Conservation (phyloP, 2,113 vertebrate species). For the Leucosticte australis region DNA sequence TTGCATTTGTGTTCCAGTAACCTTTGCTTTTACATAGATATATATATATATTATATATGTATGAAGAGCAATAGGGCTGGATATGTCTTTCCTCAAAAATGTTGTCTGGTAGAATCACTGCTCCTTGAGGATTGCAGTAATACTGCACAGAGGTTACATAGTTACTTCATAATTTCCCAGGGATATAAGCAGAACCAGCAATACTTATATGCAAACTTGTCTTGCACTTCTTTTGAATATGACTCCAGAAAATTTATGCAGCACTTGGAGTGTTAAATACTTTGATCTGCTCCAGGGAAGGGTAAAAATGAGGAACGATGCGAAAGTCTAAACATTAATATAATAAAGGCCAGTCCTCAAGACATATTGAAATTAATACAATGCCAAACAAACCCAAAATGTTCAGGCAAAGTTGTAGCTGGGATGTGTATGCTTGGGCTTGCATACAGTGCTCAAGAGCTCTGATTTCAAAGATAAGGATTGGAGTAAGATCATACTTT, state of each 20-base stretch:
- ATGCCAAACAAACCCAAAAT: neutral
- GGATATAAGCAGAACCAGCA: neutral
- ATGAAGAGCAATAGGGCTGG: neutral
- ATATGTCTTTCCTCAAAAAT: neutral
- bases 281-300: neutral
- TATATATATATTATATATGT: neutral
- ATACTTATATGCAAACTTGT: neutral
- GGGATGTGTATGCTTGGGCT: neutral
- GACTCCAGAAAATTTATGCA: neutral
- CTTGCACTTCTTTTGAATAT: neutral
- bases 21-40: neutral
- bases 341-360: neutral
- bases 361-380: neutral
- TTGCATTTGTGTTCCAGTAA: neutral
- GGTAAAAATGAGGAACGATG: neutral
- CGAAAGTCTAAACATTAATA: neutral
- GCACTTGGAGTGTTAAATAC: neutral
- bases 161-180: neutral
- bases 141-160: neutral
- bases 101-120: neutral
- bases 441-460: neutral
- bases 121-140: neutral
- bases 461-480: neutral
- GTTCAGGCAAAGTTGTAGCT: neutral
- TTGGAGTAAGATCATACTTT: neutral